Conservation (phyloP, 2,888 invertebrate species). For the Noctuana brunneofusca region DNA sequence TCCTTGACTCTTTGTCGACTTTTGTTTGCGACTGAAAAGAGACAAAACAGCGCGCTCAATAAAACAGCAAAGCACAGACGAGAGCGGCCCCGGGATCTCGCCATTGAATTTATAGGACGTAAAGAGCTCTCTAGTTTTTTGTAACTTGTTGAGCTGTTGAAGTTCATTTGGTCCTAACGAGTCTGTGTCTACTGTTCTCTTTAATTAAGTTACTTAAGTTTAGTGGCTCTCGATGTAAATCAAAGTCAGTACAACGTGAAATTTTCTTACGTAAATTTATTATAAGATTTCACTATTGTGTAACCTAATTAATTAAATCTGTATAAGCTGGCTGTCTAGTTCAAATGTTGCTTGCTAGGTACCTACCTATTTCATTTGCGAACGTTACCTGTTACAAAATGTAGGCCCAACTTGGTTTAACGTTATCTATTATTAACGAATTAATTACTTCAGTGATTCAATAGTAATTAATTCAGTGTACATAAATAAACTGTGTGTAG, state of each 20-base stretch:
- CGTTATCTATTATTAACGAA: slow-evolving; percentile 12
- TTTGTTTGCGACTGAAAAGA: slow-evolving; percentile 20
- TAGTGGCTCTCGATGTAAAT: not conserved
- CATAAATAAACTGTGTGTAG: slow-evolving; percentile 17
- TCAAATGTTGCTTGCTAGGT: too few relatives aligned
- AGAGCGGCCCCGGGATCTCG: slow-evolving; percentile 1
- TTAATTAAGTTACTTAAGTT: not conserved
- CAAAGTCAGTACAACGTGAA: not conserved
- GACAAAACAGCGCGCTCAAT: slow-evolving; percentile 29
- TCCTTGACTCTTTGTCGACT: slow-evolving; percentile 14
- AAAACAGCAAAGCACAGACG: slow-evolving; percentile 21
- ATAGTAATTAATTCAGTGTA: slow-evolving; percentile 23
- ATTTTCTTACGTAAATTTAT: too few relatives aligned
- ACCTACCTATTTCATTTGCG: not conserved
- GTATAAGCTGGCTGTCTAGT: too few relatives aligned
- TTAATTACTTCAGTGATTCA: slow-evolving; percentile 7
- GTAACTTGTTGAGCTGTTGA: not conserved
- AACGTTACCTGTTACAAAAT: slow-evolving; percentile 4
- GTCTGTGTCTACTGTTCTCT: not conserved
- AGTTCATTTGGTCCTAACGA: slow-evolving; percentile 8
- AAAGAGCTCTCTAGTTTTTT: slow-evolving; percentile 24
- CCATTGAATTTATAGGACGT: slow-evolving; percentile 25
- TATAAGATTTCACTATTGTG: too few relatives aligned
- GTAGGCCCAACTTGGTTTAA: slow-evolving; percentile 3
- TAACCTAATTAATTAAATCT: too few relatives aligned